Base-by-base conservation (phyloP, 2,888 invertebrate species). In the Epicampocera succincta region DNA sequence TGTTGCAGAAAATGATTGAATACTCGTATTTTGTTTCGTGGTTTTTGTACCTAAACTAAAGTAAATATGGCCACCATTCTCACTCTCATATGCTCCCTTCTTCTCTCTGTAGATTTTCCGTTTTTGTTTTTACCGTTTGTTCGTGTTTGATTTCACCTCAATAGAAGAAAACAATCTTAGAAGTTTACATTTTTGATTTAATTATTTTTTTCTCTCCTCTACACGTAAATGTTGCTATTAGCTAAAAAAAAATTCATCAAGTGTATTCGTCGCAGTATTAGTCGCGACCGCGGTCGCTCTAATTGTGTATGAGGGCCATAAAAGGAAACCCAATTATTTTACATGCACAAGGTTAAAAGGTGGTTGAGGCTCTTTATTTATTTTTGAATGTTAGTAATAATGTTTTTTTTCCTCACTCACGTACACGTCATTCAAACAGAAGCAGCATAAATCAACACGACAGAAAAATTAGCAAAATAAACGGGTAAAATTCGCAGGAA, bases 271-370 rank as follows among this genome's bases (percentile, higher is more conserved):
- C 38, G 65, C 29, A 40, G 56, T n/a, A n/a, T n/a, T n/a, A n/a
- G n/a, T n/a, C 38, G 66, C 29, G 29, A 48, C 66, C 46, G 74
- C 46, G 40, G 65, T 48, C n/a, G 48, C 58, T 65, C 40, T 46
- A 56, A 25, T 48, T 29, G 40, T 56, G 44, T 44, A 13, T 77
- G 40, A 15, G 48, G 40, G 50, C 33, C 58, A 60, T 72, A 66
- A 78, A 65, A 46, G 40, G 48, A 58, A 78, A 50, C 65, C 38
- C 33, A 61, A 44, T 78, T 60, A 33, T 46, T 58, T 13, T 44
- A 33, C 21, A 65, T 40, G 17, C 19, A 60, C 72, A 78, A 71
- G 77, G 77, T 77, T 72, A 72, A 52, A 71, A 50, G 17, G 58
- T 66, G 78, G 71, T 77, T 75, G 75, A 60, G 68, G 61, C 48